Evolutionary conservation across 2,888 invertebrate species (phyloP), one percentile per base, ranked within the genome.

Genomic region (Acrocyrtus sp.): DNA sequence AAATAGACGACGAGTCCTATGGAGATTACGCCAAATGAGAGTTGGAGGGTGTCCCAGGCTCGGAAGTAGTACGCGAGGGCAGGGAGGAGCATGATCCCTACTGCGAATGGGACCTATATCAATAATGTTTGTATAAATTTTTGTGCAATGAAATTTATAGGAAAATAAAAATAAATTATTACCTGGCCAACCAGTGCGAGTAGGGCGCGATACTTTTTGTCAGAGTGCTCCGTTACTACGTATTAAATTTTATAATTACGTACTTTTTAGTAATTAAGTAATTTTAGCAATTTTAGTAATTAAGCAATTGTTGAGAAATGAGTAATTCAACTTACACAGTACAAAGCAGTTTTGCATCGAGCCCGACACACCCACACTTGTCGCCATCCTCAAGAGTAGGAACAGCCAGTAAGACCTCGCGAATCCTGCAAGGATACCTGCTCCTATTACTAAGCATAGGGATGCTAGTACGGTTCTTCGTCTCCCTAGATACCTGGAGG

Each of bases 51-150:
- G n/a, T 69, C 24, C 81, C 81, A 81, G 22, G 68, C 45, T 57
- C 81, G 43, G 0, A 78, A 43, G 15, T 72, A 72, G 48, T 78
- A 81, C 2, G 77, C 79, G 15, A 72, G 68, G 1, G 74, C 48
- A n/a, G 81, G 75, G 15, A 81, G 68, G 1, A 77, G 48, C 81
- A 81, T 81, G 58, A 76, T 78, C 15, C 80, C 80, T 57, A 79
- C 21, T 22, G 80, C 78, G 73, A 80, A 81, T 0, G 81, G 77
- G 22, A 80, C 56, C n/a, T n/a, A n/a, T n/a, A n/a, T n/a, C n/a
- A n/a, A n/a, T n/a, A n/a, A n/a, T n/a, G n/a, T n/a, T n/a, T n/a
- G n/a, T n/a, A n/a, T n/a, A n/a, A n/a, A n/a, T n/a, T n/a, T n/a
- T n/a, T n/a, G n/a, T n/a, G n/a, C n/a, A n/a, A n/a, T n/a, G n/a